Percentiles rank a stretch among this genome's conserved stretches.
Conservation (phyloP, 2,888 invertebrate genomes). For the Dioctria linearis region DNA sequence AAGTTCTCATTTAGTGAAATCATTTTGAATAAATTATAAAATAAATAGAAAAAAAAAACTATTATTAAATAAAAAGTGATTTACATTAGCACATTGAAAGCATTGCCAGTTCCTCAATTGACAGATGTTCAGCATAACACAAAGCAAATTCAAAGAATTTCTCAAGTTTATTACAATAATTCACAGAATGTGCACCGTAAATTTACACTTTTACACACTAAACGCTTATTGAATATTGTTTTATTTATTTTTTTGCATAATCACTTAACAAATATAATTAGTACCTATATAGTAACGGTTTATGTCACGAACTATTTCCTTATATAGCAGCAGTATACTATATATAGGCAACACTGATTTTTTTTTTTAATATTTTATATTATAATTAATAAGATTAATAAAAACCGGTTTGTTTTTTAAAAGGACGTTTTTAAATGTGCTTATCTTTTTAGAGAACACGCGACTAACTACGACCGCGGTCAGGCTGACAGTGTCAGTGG, state of each 20-base stretch:
- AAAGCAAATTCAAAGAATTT: conserved; percentile 19
- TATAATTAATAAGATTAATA: no score
- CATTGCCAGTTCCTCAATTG: conserved; percentile 8
- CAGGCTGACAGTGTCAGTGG: neutral
- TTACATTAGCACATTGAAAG: neutral
- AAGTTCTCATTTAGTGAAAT: neutral
- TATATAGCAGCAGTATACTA: no score
- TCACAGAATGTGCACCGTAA: conserved; percentile 29
- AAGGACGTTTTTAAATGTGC: no score
- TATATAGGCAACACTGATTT: no score
- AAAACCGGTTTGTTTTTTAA: no score
- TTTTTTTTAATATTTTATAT: no score
- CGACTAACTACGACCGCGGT: conserved; percentile 17
- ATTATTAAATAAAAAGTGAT: neutral
- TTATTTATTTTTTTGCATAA: no score
- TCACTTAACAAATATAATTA: conserved; percentile 10
- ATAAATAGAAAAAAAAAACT: conserved; percentile 10
- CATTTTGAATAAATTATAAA: neutral
- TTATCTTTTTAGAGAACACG: neutral
- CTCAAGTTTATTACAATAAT: neutral
- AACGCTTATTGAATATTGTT: neutral
- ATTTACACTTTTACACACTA: neutral
- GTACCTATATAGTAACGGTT: neutral
- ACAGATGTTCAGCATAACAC: neutral
- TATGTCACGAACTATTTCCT: no score